Evolutionary conservation across 2,113 vertebrate species (phyloP), one percentile per base, ranked within the genome.

Genomic region (Butorides virescens): DNA sequence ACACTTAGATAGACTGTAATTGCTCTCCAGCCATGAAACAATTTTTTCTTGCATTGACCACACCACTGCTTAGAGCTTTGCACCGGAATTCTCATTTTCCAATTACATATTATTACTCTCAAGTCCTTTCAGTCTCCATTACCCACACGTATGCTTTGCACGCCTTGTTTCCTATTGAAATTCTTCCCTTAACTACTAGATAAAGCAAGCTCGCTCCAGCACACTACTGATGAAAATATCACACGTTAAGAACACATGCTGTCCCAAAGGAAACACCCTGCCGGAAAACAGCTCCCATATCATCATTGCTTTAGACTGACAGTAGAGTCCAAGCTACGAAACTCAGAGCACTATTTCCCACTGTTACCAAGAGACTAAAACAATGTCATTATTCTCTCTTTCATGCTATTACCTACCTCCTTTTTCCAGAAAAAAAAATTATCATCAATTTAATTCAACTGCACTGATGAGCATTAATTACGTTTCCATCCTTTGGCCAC

Each of bases 161-260:
- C 0, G 0, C 22, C 9, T 0, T 2, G 37, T 27, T 87, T 59
- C 58, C 86, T 56, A 11, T 3, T 39, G 63, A 53, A 68, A 93
- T 58, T 73, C 72, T 73, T 65, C 36, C 9, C 46, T 47, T 58
- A 15, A n/a, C 37, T 62, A 55, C 67, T 84, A 32, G 58, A 13
- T 32, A n/a, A 78, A 79, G 74, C 42, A 23, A 86, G 67, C 67
- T 74, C 30, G 5, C 61, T 44, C 53, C 71, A 61, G 42, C 65
- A 50, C 10, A 5, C 47, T 15, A 5, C 36, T 0, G 5, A 18
- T 34, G n/a, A 32, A 49, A 84, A 25, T 0, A 22, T 2, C 30
- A 10, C 50, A 15, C 1, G 0, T 8, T 8, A 58, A 66, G 65
- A 66, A 59, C 62, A 75, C 15, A 2, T 2, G 36, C 36, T 58